These are phyloP conservation scores for Malurus melanocephalus DNA, from an alignment of 2,113 vertebrate species.

Conservation along the genomic window DNA sequence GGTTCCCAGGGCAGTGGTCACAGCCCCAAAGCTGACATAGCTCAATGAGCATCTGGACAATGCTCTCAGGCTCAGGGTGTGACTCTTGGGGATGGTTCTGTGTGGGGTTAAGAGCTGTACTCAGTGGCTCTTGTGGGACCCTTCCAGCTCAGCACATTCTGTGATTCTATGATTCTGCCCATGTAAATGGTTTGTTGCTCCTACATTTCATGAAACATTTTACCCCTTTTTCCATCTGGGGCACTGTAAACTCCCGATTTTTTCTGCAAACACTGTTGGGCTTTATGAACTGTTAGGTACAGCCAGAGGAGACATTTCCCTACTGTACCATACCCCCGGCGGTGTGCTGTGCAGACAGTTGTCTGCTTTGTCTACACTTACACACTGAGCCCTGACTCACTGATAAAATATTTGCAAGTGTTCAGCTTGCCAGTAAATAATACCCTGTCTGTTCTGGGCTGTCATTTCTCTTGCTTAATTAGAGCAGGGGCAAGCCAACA, in stretches of 20 bases:
- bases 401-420: background rate
- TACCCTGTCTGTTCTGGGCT: background rate
- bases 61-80: background rate
- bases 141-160: background rate
- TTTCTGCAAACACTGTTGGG: background rate
- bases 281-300: background rate
- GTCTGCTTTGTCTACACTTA: background rate
- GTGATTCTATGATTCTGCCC: background rate
- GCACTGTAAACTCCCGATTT: background rate
- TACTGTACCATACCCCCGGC: background rate
- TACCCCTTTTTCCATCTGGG: fast-evolving
- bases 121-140: background rate
- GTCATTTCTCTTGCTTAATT: conserved; percentile 18
- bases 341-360: background rate
- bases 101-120: background rate
- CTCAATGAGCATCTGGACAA: background rate
- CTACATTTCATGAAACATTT: background rate
- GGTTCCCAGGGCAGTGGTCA: background rate
- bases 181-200: background rate
- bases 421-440: background rate
- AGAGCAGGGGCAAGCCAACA: background rate
- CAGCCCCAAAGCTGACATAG: background rate
- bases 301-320: background rate
- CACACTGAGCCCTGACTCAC: background rate
- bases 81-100: no score